Conservation (phyloP, 2,888 invertebrate genomes). For the Phortica magna region DNA sequence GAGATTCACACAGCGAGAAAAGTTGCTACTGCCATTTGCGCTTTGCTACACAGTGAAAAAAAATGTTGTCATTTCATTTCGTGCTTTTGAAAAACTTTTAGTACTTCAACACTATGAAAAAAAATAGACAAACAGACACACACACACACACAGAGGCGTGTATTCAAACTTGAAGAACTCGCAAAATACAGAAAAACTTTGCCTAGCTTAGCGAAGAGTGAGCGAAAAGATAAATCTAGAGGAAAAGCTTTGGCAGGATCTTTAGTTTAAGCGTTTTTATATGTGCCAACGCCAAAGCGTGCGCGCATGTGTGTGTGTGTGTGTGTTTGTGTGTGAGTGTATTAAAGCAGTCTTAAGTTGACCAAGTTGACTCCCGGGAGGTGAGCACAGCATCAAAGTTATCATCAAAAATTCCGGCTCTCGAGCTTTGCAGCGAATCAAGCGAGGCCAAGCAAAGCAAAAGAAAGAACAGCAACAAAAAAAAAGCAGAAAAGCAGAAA, state of each 20-base stretch:
- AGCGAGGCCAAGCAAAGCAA: constrained; percentile 50
- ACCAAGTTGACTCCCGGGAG: constrained; percentile 7
- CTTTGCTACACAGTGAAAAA: constrained; percentile 10
- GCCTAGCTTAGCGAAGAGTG: neutral
- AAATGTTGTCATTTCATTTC: constrained; percentile 2
- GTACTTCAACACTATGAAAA: neutral
- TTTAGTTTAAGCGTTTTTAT: constrained; percentile 17
- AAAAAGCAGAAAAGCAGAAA: neutral
- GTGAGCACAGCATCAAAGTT: constrained; percentile 52
- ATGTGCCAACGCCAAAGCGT: constrained; percentile 30
- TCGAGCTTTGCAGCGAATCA: constrained; percentile 67
- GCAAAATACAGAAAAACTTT: neutral
- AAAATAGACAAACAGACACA: neutral
- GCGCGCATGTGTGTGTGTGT: constrained; percentile 28
- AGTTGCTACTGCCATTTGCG: neutral
- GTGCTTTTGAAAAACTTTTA: neutral
- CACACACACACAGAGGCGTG: neutral
- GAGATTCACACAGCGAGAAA: neutral
- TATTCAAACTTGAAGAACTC: neutral
- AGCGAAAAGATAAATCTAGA: constrained; percentile 15
- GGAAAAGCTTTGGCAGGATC: neutral
- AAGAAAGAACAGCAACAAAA: neutral
- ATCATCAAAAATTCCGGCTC: constrained; percentile 70
- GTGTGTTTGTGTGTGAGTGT: constrained; percentile 47
- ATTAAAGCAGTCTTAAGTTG: constrained; percentile 49